Evolutionary conservation across 1,140 invertebrate genomes (phyloP), one percentile per base, ranked within the genome.

Genomic region (Sminthurides bifidus): DNA sequence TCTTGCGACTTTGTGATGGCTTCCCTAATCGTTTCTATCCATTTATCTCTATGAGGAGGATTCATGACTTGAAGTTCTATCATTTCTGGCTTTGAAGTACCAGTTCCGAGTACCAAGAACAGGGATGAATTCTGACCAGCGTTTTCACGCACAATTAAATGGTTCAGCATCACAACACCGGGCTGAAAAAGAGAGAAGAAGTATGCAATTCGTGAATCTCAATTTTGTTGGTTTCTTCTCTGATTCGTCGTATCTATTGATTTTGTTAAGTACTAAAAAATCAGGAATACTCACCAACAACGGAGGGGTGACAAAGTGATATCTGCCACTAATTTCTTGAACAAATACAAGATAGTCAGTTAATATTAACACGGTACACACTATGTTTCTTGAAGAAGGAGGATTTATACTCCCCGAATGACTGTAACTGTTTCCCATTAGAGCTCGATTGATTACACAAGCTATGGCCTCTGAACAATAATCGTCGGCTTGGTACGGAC

Each of bases 41-140:
- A 95, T 1, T 80, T 70, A 63, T 85, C 81, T 66, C 90, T 87
- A 57, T 93, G 87, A 67, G 87, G 86, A 14, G 87, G 86, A 40
- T 86, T 83, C 60, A 84, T 80, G 56, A 92, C 87, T 66, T 92
- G 84, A 15, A 96, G 73, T 70, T 95, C 91, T 69, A 93, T 94
- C 91, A 95, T 94, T 73, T 94, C 92, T 0, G 91, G 90, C 64
- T 87, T 84, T 1, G 77, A 76, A 0, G 86, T 51, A 35, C 49
- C 56, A 3, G 56, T 56, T 37, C 53, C 56, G 27, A 59, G 37
- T 14, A 65, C 54, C 14, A 61, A 45, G 52, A 59, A 65, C 30
- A 65, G 27, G 19, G 84, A 76, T 8, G 85, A 87, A 64, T 92
- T 88, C 56, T 85, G 81, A 35, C 87, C 89, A 2, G 89, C 87